Base-by-base conservation (phyloP, 2,113 vertebrate species). In the Choloepus hoffmanni region DNA sequence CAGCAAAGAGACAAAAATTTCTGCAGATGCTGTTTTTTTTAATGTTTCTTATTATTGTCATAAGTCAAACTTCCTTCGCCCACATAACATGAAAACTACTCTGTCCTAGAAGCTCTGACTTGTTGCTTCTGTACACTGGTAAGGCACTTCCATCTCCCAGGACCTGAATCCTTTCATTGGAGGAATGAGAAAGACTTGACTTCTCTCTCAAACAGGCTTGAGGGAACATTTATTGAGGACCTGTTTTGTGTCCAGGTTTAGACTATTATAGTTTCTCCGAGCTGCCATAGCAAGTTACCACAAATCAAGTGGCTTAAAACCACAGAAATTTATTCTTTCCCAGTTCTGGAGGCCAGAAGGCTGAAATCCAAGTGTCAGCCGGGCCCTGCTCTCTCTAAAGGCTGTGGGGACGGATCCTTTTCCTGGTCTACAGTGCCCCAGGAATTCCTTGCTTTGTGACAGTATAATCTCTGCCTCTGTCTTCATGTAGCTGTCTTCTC, bases 1-100 rank as follows among this genome's bases (percentile, higher is more conserved):
- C 92, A 93, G 78, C 72, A 82, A 94, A 91, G 89, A 77, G 40
- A 90, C 72, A 89, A 91, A 85, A 45, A 85, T 82, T 97, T 76
- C 74, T 92, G 89, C 76, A 70, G 73, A 74, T 77, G 72, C 30
- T 63, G 36, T 50, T 89, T 70, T 63, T 87, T 90, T 65, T 28
- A 70, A 40, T 19, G 18, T 68, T 89, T 92, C 30, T 81, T 87
- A 18, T 63, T 40, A 89, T 68, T 73, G 24, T 3, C 76, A 0
- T 70, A 53, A 43, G 63, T 81, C 70, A 90, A 48, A 65, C 8
- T 81, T 0, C 11, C 28, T 23, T 68, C 18, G 12, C 50, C 19
- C 10, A 11, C 4, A 43, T 7, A 67, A 76, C 23, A 55, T 5
- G 53, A n/a, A 19, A 67, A 45, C 23, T 13, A 2, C 13, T 60